Base-by-base conservation (phyloP, 2,888 invertebrate species). In the Drosophila aldrichi region DNA sequence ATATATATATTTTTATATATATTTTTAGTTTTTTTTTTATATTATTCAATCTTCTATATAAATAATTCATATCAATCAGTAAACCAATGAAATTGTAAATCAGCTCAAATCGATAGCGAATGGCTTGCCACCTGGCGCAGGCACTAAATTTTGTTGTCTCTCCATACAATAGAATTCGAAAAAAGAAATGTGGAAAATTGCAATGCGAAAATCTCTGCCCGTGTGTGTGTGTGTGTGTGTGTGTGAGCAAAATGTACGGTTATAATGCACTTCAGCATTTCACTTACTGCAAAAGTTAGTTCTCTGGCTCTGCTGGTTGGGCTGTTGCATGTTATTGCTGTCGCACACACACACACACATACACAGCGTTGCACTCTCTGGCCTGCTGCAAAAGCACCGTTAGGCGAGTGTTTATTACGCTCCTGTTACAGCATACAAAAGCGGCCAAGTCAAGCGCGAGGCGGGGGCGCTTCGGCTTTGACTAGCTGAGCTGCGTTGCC, bases 381-480 rank as follows among this genome's bases (percentile, higher is more conserved):
- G 38, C 54, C n/a, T 34, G 72, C 66, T 70, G 69, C 61, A 58
- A 74, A 85, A 78, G 74, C 74, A 81, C 86, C 86, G 86, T 86
- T 86, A 88, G 78, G 66, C 78, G 80, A 88, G 77, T 78, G 77
- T 80, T 86, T 88, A 88, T 86, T 85, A 88, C 81, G 88, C 86
- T 88, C 88, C 88, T 88, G 86, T 86, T 86, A 86, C 86, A 86
- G 71, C 86, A 86, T 86, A 83, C 79, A 85, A 78, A 77, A 82
- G 81, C 79, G 77, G 68, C 68, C 81, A 82, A 82, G 65, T 36
- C 66, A 61, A 70, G 54, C 57, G 54, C 40, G 54, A 54, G 54
- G 54, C 40, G 54, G 54, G 25, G 40, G 40, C 22, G 38, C 38
- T 10, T 0, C 22, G 36, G n/a, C 51, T 36, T 20, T 4, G 16